Base-by-base conservation (phyloP, 2,113 vertebrate species). In the Lipophrys pholis region DNA sequence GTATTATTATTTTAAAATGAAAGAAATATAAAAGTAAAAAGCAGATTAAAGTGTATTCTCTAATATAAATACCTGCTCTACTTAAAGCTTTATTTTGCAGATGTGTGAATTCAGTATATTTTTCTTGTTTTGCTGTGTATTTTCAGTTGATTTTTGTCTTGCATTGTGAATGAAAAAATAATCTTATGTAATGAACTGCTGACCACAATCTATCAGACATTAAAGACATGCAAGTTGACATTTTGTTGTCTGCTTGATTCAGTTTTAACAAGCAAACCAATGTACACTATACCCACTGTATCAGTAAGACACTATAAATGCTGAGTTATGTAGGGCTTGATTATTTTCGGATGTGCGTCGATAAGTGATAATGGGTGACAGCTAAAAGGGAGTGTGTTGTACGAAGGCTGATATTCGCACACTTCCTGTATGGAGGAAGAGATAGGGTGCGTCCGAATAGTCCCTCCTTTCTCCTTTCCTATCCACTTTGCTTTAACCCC, bases 141-240 rank as follows among this genome's bases (percentile, higher is more conserved):
- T 78, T 74, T 11, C 76, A 86, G 71, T 53, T 50, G 43, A 74
- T 56, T 57, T 72, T 56, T 12, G 77, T 88, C 72, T 73, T 73
- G 50, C 59, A 68, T 38, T 81, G 69, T 55, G 71, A 78, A 80
- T 70, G 69, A 68, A 75, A 45, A 78, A 10, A 39, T 46, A 39
- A 6, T 12, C 40, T n/a, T 11, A 42, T 81, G 56, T 63, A 17
- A 51, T 68, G 38, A 67, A 41, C 8, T 58, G 49, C 46, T 68
- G 15, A 50, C 51, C 49, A 40, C 0, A 43, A 53, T 52, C 21
- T 14, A 17, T 21, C 5, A 54, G 58, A 57, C 17, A 84, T 58
- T 69, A 77, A 86, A 74, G 12, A 30, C 43, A 7, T 1, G n/a
- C 21, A 76, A 76, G 41, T 14, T 4, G 43, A 72, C 2, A n/a